Conservation (phyloP, 2,888 invertebrate genomes). For the Siphlonurus alternatus region DNA sequence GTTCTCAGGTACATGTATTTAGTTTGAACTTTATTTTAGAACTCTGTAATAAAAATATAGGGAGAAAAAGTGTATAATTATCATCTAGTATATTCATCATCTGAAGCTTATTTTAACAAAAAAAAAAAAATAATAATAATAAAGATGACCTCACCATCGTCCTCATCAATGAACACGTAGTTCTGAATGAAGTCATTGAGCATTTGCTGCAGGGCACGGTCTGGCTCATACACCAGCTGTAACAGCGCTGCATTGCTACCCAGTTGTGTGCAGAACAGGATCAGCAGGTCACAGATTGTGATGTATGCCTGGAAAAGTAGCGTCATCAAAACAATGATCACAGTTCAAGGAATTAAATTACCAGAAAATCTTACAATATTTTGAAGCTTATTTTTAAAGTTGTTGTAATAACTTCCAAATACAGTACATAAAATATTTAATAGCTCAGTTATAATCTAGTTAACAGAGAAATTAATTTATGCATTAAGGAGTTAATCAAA, state of each 20-base stretch:
- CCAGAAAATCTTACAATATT: neutral
- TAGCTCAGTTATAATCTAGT: no score
- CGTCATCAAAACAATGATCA: neutral
- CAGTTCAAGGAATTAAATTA: neutral
- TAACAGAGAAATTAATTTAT: neutral
- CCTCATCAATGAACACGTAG: slow-evolving; percentile 84
- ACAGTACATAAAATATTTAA: no score
- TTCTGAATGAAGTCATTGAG: slow-evolving; percentile 84
- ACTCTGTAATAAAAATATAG: no score
- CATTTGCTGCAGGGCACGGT: slow-evolving; percentile 56
- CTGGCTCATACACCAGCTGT: slow-evolving; percentile 62
- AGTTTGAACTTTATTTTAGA: no score
- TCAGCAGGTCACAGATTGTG: slow-evolving; percentile 86
- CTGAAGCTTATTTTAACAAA: neutral
- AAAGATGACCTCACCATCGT: slow-evolving; percentile 47
- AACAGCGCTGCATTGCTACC: slow-evolving; percentile 23
- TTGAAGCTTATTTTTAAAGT: slow-evolving; percentile 5
- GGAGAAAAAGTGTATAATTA: no score
- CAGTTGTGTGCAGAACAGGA: slow-evolving; percentile 81
- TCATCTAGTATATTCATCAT: neutral
- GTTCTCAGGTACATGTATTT: no score
- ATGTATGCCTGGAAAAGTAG: slow-evolving; percentile 55
- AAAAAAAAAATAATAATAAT: neutral
- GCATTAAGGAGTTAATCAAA: neutral
- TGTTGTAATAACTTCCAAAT: no score